Evolutionary conservation across 2,113 vertebrate species (phyloP).

Genomic region (Plectropomus leopardus): DNA sequence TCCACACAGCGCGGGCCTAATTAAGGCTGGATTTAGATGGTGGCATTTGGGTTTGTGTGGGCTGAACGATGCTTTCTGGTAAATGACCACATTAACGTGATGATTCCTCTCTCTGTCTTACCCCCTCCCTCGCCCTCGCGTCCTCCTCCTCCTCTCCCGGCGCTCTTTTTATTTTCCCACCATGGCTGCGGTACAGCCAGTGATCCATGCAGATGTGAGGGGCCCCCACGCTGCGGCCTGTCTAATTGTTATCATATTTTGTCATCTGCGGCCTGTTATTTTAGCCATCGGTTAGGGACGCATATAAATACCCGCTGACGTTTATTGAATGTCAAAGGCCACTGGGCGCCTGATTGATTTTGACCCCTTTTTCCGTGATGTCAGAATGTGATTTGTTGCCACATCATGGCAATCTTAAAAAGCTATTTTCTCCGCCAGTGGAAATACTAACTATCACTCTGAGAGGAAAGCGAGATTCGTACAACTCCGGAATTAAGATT

Average conservation of each 20-base stretch:
- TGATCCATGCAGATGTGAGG: constrained; percentile 75
- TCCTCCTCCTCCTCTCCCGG: not conserved
- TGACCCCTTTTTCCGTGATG: constrained; percentile 76
- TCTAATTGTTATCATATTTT: constrained; percentile 82
- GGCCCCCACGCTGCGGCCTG: constrained; percentile 21
- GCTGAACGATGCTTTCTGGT: constrained; percentile 68
- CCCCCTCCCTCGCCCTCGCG: not conserved
- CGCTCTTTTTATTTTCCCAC: constrained; percentile 38
- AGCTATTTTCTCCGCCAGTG: constrained; percentile 79
- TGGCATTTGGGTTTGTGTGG: constrained; percentile 80
- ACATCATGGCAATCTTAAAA: constrained; percentile 81
- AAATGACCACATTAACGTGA: constrained; percentile 76
- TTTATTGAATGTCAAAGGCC: constrained; percentile 86
- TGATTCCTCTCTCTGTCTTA: constrained; percentile 60
- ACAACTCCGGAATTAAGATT: constrained; percentile 83
- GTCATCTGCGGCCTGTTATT: constrained; percentile 74
- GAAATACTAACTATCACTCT: constrained; percentile 83
- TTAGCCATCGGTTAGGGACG: constrained; percentile 62
- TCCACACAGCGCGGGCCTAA: constrained; percentile 64
- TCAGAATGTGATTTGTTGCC: constrained; percentile 83
- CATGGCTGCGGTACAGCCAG: constrained; percentile 28
- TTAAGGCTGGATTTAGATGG: constrained; percentile 78
- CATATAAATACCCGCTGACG: constrained; percentile 77
- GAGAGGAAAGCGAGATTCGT: constrained; percentile 62
- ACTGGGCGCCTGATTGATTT: constrained; percentile 79